Conservation (phyloP, 2,113 vertebrate genomes). For the Ascaphus truei region DNA sequence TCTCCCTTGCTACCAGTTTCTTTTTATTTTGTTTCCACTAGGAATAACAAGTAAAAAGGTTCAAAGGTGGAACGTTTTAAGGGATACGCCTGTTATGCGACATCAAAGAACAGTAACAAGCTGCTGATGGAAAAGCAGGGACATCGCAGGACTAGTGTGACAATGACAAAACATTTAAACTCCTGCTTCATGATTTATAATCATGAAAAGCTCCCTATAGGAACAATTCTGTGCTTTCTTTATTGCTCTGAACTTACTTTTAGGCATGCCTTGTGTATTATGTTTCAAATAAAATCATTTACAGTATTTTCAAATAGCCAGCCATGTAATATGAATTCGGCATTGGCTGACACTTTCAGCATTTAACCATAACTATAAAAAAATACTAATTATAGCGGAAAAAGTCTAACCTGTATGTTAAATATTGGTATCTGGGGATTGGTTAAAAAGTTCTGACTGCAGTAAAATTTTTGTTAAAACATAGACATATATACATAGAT, state of each 20-base stretch:
- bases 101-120: constrained; percentile 9
- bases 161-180: not conserved
- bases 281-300: not conserved
- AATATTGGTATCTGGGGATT: too few relatives aligned
- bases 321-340: not conserved
- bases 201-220: not conserved
- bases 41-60: constrained; percentile 6
- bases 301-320: not conserved
- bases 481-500: too few relatives aligned
- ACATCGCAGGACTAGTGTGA: not conserved
- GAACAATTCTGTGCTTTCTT: not conserved
- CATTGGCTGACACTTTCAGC: not conserved
- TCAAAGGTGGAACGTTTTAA: constrained; percentile 3
- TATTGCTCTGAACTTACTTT: not conserved
- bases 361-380: not conserved
- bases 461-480: too few relatives aligned
- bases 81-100: not conserved
- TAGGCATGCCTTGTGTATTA: not conserved
- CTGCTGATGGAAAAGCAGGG: not conserved
- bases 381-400: not conserved
- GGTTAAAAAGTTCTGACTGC: too few relatives aligned
- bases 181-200: not conserved
- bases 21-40: not conserved
- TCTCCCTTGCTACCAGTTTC: not conserved
- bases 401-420: too few relatives aligned